Evolutionary conservation across 2,797 vertebrate genomes (phyloP), one percentile per base, ranked within the genome.

Genomic region (Molossus molossus): DNA sequence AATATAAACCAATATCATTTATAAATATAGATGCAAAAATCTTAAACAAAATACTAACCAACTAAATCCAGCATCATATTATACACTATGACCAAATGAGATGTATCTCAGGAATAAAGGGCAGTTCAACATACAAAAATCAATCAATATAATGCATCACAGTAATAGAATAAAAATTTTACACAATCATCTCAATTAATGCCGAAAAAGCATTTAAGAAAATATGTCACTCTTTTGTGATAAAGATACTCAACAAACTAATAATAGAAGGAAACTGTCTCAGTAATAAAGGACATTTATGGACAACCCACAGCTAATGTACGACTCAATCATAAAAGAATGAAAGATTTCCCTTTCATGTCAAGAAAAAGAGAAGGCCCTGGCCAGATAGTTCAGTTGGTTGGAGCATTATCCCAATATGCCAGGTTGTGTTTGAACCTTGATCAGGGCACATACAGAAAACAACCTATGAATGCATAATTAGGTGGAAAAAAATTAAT

Each of bases 51-150:
- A 69, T 57, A 25, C 29, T 37, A 64, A 18, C 12, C 25, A 81
- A 69, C n/a, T 81, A 60, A 90, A 90, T 69, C 40, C 12, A 67
- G 12, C 33, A 88, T 37, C 48, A 70, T 64, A 65, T 53, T 76
- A 57, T 70, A 60, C 7, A 70, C 25, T 9, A 29, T 70, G 29
- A 62, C 17, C 3, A 85, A 85, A 33, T 58, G 11, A 17, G 27
- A 82, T 58, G 87, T 72, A 82, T 82, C 20, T 15, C 57, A 93
- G 17, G 40, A 80, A 89, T 64, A 95, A 87, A 37, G 45, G 45
- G 2, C 65, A 1, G 37, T 37, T 94, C 13, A 60, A 55, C 33
- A 80, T 69, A 20, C 11, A 90, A 67, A 89, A 94, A 58, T 69
- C 21, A 86, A 76, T 58, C 12, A 86, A 65, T 53, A 27, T 21